Evolutionary conservation across 2,888 invertebrate species (phyloP), one percentile per base, ranked within the genome.

Genomic region (Volucella bombylans): DNA sequence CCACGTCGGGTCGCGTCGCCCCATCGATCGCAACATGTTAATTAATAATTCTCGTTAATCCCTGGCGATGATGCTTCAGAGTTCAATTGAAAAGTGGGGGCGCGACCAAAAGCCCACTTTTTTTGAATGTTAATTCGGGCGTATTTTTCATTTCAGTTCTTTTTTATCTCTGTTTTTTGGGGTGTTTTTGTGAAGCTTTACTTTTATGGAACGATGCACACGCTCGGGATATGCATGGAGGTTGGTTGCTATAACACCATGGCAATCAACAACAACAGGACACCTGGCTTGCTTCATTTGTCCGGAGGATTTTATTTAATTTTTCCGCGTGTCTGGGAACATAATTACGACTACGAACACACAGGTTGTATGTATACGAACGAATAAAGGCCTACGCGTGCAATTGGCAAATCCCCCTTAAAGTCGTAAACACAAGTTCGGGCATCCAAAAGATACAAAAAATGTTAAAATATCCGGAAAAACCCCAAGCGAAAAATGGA

Each of bases 1-100:
- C n/a, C 52, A 49, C 65, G 50, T 59, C 71, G 54, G n/a, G n/a
- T n/a, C n/a, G n/a, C n/a, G n/a, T n/a, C 59, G 64, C 55, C 65
- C n/a, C n/a, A n/a, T n/a, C n/a, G n/a, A 59, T 59, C 71, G 54
- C 59, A 78, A 68, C 57, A 61, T 68, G 73, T 64, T 79, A 68
- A 79, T 82, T 79, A 78, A 82, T 79, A 73, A 82, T 59, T 57
- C 64, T 64, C 73, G 68, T 65, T 79, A 73, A 82, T 82, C 82
- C 73, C 11, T n/a, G n/a, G 31, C 57, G 69, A 73, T 79, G 68
- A 43, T 15, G 57, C 18, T 57, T 59, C 54, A 55, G 47, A 54
- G 64, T 78, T 72, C 57, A 68, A 79, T 68, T 72, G 49, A 82
- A 77, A 67, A 31, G 31, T 23, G 11, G 39, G 12, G 41, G 4